Evolutionary conservation across 2,113 vertebrate genomes (phyloP), one percentile per base, ranked within the genome.

Genomic region (Mormyrus iriodes): DNA sequence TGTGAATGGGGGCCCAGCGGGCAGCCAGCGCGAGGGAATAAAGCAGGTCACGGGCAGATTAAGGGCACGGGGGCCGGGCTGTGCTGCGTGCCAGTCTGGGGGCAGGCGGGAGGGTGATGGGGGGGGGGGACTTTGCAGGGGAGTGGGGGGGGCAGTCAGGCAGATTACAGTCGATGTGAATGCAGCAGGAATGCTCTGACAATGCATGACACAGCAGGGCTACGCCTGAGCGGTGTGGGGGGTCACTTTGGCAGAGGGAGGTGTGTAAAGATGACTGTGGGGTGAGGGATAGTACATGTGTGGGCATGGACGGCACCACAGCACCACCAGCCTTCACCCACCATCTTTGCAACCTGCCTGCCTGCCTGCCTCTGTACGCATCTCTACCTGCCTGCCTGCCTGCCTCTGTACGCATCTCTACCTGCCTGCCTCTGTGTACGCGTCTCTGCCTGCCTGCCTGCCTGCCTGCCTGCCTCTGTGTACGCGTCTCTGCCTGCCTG

Each of bases 21-120:
- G 92, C 91, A 92, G 90, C 93, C 91, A 88, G 89, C 89, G 85
- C 85, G 55, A 89, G 90, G 89, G 93, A 91, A 94, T 94, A 95
- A 96, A 96, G 93, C 94, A 95, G 95, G 95, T 96, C 96, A 96
- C 92, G 86, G 92, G 91, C 93, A 95, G 95, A 96, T 96, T 96
- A 96, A 93, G 93, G 92, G 83, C 48, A 89, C 44, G 83, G 89
- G 90, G 90, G 89, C 87, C 89, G 88, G 46, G 88, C 89, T 58
- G 44, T 84, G 69, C 88, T 88, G 86, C 88, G 85, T 88, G 89
- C 89, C 89, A 92, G 90, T 88, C 88, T 65, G 88, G 73, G 27
- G 90, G 52, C 76, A 88, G 90, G 44, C 35, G 48, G 90, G 76
- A 89, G 86, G 49, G 31, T 44, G 82, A 2, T 79, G 92, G 53